A percentile compares a stretch with the other conserved stretches of the same genome.
Evolutionary conservation across 2,113 vertebrate genomes (phyloP).

Genomic region (Ranitomeya imitator): DNA sequence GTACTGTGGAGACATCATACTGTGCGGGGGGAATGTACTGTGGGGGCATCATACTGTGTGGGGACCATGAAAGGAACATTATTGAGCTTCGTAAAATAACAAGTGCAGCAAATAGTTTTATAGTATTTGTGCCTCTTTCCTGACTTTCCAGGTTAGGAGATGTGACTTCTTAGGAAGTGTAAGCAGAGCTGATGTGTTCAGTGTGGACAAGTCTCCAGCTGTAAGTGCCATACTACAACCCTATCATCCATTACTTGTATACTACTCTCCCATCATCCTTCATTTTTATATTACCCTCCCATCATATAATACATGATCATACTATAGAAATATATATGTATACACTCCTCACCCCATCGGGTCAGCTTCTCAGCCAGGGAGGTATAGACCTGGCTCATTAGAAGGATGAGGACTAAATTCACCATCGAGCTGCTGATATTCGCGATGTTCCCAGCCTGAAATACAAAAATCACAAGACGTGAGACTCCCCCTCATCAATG

Average conservation of each 20-base stretch:
- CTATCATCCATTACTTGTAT: neutral
- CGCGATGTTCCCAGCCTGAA: slow-evolving; percentile 77
- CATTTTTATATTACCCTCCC: neutral
- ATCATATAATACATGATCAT: neutral
- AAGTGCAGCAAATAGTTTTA: too few relatives aligned
- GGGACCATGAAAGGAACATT: too few relatives aligned
- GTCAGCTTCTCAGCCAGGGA: slow-evolving; percentile 79
- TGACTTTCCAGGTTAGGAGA: too few relatives aligned
- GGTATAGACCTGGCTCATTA: slow-evolving; percentile 78
- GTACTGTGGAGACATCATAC: too few relatives aligned
- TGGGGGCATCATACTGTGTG: too few relatives aligned
- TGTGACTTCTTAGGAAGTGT: too few relatives aligned
- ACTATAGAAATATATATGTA: neutral
- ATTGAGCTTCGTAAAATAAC: too few relatives aligned
- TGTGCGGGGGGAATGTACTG: too few relatives aligned
- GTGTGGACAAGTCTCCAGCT: too few relatives aligned
- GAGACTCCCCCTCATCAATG: neutral
- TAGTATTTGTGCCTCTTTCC: too few relatives aligned
- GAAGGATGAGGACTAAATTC: slow-evolving; percentile 75
- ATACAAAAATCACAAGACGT: neutral
- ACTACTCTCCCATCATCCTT: neutral
- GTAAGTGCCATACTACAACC: neutral
- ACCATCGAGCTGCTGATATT: slow-evolving; percentile 78
- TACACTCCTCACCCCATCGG: slow-evolving; percentile 73
- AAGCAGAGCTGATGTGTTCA: too few relatives aligned